Base-by-base conservation (phyloP, 1,140 invertebrate species). In the Brachionus manjavacas region DNA sequence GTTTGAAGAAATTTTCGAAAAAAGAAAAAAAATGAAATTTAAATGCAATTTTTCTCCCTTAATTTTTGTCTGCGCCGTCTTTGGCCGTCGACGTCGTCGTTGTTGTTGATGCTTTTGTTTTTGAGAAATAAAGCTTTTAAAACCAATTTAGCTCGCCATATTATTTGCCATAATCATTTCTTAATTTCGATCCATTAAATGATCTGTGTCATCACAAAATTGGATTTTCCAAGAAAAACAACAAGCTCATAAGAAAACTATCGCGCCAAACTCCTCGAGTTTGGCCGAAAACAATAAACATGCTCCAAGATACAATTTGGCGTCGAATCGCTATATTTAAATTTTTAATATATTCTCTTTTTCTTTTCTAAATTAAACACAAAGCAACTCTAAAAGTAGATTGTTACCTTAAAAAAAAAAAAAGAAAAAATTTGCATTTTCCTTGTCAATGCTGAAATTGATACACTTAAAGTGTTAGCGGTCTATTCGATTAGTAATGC, bases 1-100 rank as follows among this genome's bases (percentile, higher is more conserved):
- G 68, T 72, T 72, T 72, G 68, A 72, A 72, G 35, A 72, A 72
- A 72, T 39, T 72, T 72, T 72, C 35, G 68, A 72, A 72, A 72
- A 31, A 11, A 35, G 6, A 39, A 31, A 31, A 39, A 41, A 41
- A 39, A 23, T 72, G 39, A 72, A 72, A 39, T 72, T 72, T 72
- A 72, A 72, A 68, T 68, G 66, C 66, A 68, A 68, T 68, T 72
- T 39, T 39, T 70, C 31, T 72, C 35, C 39, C 68, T 72, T 41
- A 41, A 72, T 39, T 72, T 72, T 72, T 12, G 66, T 68, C 66
- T 72, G 31, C 16, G 68, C 39, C 68, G 35, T 39, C 68, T 35
- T 72, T 41, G 52, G 68, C 39, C 68, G 28, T 41, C 68, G 68
- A 41, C 68, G 68, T 72, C 23, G 68, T 72, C 35, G 68, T 20